Conservation (phyloP, 2,797 vertebrate genomes). For the Centropyge bicolor region DNA sequence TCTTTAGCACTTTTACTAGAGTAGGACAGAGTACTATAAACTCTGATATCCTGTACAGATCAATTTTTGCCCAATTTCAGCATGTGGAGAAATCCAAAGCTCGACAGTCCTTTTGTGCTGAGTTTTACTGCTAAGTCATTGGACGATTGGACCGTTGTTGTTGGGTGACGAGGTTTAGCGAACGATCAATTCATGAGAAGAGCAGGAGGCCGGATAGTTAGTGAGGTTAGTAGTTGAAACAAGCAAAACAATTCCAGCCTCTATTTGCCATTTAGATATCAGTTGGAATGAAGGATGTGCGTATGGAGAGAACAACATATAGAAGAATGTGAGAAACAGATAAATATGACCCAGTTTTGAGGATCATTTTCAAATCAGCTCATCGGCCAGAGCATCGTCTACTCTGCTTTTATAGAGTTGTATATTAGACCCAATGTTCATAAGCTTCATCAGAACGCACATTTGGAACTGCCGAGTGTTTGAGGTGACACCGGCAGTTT, state of each 20-base stretch:
- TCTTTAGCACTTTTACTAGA: no score
- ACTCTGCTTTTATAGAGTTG: background rate
- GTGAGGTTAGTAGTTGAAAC: conserved; percentile 62
- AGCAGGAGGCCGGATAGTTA: conserved; percentile 47
- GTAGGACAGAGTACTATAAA: no score
- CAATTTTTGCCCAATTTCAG: background rate
- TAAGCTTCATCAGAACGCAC: conserved; percentile 16
- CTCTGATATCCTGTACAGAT: no score
- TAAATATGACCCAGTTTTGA: background rate
- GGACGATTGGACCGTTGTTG: background rate
- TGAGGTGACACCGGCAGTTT: conserved; percentile 61
- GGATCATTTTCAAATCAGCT: no score
- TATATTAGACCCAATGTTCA: background rate
- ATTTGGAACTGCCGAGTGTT: conserved; percentile 40
- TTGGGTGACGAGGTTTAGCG: conserved; percentile 9
- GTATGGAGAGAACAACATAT: background rate
- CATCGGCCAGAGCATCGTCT: background rate
- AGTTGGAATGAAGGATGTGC: background rate
- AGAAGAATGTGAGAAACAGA: conserved; percentile 16
- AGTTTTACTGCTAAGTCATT: background rate
- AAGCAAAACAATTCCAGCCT: conserved; percentile 7
- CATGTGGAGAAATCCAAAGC: conserved; percentile 21
- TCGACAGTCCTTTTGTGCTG: conserved; percentile 35
- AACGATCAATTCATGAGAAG: conserved; percentile 43
- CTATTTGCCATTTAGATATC: background rate